Evolutionary conservation across 2,888 invertebrate species (phyloP).

Genomic region (Cantharis rufa): DNA sequence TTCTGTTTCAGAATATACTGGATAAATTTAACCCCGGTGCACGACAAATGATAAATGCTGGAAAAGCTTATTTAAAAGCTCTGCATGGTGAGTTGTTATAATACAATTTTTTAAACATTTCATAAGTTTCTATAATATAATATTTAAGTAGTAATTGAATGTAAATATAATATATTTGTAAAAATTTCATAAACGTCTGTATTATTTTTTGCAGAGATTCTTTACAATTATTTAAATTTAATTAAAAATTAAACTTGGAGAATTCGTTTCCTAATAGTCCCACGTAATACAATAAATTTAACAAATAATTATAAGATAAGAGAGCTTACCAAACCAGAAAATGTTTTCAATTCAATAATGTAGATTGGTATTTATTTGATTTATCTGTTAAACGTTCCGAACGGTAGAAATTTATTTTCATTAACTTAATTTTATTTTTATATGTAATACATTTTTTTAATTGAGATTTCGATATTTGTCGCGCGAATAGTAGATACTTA

Average conservation of each 20-base stretch:
- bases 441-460: background rate
- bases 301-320: background rate
- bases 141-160: background rate
- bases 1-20: slow-evolving; percentile 86
- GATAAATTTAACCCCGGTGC: slow-evolving; percentile 96
- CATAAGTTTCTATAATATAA: background rate
- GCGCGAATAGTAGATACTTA: background rate
- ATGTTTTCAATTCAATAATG: background rate
- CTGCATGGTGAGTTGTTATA: slow-evolving; percentile 78
- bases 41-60: slow-evolving; percentile 90
- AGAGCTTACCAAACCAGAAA: background rate
- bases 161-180: background rate
- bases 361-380: background rate
- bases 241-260: background rate
- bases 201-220: background rate
- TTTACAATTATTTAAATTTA: background rate
- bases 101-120: background rate
- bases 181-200: background rate
- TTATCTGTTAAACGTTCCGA: background rate
- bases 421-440: background rate
- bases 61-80: slow-evolving; percentile 92
- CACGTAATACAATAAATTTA: background rate
- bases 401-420: background rate
- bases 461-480: background rate
- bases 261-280: background rate